These are phyloP conservation scores for Morus bassanus DNA, from an alignment of 2,797 vertebrate species.

Conservation along the genomic window DNA sequence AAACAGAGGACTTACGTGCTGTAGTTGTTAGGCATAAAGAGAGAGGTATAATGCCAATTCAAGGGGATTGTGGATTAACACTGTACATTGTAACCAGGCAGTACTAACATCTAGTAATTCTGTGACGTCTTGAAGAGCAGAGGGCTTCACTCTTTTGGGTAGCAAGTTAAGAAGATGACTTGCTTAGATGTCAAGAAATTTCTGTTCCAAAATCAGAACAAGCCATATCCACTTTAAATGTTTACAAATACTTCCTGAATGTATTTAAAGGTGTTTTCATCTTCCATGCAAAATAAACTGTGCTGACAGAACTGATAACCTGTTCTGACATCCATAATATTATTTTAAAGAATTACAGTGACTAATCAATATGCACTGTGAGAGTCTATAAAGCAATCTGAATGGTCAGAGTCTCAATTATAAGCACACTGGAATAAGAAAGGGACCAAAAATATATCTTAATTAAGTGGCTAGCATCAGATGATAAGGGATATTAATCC, in stretches of 20 bases:
- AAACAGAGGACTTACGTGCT: neutral
- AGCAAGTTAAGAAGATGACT: neutral
- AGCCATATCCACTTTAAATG: neutral
- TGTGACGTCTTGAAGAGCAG: neutral
- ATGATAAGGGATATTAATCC: neutral
- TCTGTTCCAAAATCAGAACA: neutral
- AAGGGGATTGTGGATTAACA: neutral
- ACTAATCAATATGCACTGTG: neutral
- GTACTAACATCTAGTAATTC: neutral
- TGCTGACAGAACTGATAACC: neutral
- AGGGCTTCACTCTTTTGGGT: neutral
- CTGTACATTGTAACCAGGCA: neutral
- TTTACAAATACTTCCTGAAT: neutral
- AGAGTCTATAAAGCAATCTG: neutral
- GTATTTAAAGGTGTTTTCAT: neutral
- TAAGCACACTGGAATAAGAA: neutral
- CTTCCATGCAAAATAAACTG: neutral
- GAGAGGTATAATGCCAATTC: neutral
- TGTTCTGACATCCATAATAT: neutral
- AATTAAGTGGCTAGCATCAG: neutral
- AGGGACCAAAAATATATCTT: neutral
- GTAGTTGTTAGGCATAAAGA: neutral
- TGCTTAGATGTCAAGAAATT: neutral
- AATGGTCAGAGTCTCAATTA: neutral
- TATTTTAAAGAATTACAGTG: neutral